Base-by-base conservation (phyloP, 2,113 vertebrate genomes). In the Mobula hypostoma region DNA sequence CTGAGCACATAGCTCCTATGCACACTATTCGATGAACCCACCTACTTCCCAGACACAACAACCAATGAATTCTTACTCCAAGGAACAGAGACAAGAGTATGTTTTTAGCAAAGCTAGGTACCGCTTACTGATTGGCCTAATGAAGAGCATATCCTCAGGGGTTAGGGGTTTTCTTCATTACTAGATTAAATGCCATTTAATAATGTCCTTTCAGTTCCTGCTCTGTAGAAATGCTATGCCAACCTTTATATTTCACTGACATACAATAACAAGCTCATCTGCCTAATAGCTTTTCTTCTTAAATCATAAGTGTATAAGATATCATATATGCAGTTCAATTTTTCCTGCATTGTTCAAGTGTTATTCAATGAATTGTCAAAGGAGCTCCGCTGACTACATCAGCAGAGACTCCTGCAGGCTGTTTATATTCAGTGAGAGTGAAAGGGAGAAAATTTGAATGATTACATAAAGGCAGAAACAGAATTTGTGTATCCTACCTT, bases 1-100 rank as follows among this genome's bases (percentile, higher is more conserved):
- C 96, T 97, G 96, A 95, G 95, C 94, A 96, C 96, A 95, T 96
- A 95, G 95, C 97, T 97, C 96, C 96, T 96, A 96, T 96, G 96
- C 96, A 96, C 96, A 94, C 95, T 96, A 96, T 95, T 94, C 95
- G 72, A 94, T 95, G 95, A 96, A 94, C 96, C 97, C 96, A 95
- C 97, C 97, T 96, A 96, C 92, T 95, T 94, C 94, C 48, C 95
- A 94, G 94, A 95, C 95, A 95, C 95, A 94, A 72, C 96, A 96
- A 96, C 98, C 97, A 98, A 99, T 98, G 95, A 95, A 74, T 66
- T 94, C 58, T 88, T 93, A 94, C 80, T 95, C 94, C 85, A 94
- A 94, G 36, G 68, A 93, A 48, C 36, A 74, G 90, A 93, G 68
- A 93, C 68, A 74, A 93, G 70, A 76, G 91, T 29, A 36, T 27